Conservation (phyloP, 2,888 invertebrate genomes). For the Bursaphelenchus okinawaensis region DNA sequence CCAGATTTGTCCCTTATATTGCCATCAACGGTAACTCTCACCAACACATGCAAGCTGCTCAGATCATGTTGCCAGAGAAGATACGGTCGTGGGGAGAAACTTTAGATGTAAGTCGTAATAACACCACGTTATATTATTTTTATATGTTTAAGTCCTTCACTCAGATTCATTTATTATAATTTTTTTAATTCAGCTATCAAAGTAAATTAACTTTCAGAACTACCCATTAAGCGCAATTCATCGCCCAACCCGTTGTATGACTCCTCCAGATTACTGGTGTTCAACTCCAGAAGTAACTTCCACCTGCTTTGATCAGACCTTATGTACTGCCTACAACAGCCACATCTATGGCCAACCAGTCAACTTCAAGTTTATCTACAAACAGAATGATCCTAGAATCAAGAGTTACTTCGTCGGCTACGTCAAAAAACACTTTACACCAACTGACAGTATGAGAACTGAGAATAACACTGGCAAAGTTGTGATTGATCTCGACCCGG, state of each 20-base stretch:
- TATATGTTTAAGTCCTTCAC: too few species aligned
- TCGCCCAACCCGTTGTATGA: constrained; percentile 10
- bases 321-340: constrained; percentile 20
- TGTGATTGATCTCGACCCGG: constrained; percentile 10
- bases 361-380: constrained; percentile 27
- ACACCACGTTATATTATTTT: too few species aligned
- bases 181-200: too few species aligned
- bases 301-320: constrained; percentile 21
- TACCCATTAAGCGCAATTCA: not conserved
- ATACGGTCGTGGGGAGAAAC: constrained; percentile 26
- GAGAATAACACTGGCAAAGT: constrained; percentile 8
- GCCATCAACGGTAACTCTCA: constrained; percentile 31
- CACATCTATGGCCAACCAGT: constrained; percentile 32
- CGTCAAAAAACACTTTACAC: constrained; percentile 15
- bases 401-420: constrained; percentile 28
- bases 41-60: constrained; percentile 34
- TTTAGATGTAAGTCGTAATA: not conserved
- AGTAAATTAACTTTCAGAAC: too few species aligned
- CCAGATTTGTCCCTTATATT: constrained; percentile 32
- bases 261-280: constrained; percentile 36
- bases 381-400: constrained; percentile 15
- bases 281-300: constrained; percentile 21
- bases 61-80: constrained; percentile 29
- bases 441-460: not conserved
- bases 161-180: too few species aligned